These are phyloP conservation scores for Trichacis sp. DNA, from an alignment of 2,888 invertebrate species.

Conservation along the genomic window DNA sequence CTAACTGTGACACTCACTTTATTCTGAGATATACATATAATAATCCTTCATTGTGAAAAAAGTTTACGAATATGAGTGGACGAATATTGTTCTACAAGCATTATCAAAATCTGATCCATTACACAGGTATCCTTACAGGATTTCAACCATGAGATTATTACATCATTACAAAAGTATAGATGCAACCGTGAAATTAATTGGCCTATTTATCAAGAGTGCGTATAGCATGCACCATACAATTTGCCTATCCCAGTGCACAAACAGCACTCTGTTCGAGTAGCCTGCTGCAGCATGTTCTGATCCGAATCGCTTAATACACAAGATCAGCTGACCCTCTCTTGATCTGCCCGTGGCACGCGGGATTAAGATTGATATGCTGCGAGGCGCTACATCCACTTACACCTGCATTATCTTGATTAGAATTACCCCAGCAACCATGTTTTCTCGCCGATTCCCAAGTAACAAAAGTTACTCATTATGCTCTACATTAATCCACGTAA, in stretches of 20 bases:
- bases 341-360: slow-evolving; percentile 29
- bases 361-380: slow-evolving; percentile 64
- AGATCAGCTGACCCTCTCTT: slow-evolving; percentile 23
- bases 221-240: neutral
- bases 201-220: slow-evolving; percentile 5
- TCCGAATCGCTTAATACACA: slow-evolving; percentile 33
- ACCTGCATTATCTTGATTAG: slow-evolving; percentile 65
- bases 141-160: neutral
- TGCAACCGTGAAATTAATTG: neutral
- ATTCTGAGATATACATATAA: too few relatives aligned
- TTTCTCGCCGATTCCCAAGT: slow-evolving; percentile 50
- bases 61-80: too few relatives aligned
- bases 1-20: too few relatives aligned
- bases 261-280: slow-evolving; percentile 19
- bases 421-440: slow-evolving; percentile 41
- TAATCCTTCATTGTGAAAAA: too few relatives aligned
- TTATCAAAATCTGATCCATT: too few relatives aligned
- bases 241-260: slow-evolving; percentile 8
- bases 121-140: too few relatives aligned
- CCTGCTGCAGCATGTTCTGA: slow-evolving; percentile 14
- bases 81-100: too few relatives aligned
- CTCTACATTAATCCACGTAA: too few relatives aligned
- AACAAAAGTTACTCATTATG: slow-evolving; percentile 51
- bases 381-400: slow-evolving; percentile 61
- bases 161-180: neutral